Conservation (phyloP, 2,888 invertebrate species). For the Drosophila prolongata region DNA sequence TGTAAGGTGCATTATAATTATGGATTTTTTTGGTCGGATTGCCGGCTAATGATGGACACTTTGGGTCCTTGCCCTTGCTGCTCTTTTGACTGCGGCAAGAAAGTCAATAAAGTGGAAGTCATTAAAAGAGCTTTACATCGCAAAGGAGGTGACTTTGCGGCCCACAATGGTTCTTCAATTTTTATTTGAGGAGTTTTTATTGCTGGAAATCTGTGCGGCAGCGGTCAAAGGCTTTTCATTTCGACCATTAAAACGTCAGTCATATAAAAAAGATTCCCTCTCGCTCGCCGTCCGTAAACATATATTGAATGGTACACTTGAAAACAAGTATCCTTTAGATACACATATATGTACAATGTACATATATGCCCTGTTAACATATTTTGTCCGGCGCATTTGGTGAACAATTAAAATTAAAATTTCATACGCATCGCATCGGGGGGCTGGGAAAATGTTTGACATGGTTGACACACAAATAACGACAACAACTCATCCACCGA, state of each 20-base stretch:
- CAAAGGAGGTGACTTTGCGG: slow-evolving; percentile 19
- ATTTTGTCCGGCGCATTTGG: slow-evolving; percentile 70
- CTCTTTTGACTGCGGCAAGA: slow-evolving; percentile 17
- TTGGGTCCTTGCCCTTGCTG: slow-evolving; percentile 33
- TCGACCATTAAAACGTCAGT: slow-evolving; percentile 51
- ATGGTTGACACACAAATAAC: slow-evolving; percentile 73
- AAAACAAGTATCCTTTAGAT: slow-evolving; percentile 36
- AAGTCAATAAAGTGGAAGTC: slow-evolving; percentile 68
- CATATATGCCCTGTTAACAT: slow-evolving; percentile 50
- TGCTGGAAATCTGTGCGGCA: slow-evolving; percentile 18
- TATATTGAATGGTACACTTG: slow-evolving; percentile 49
- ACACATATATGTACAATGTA: slow-evolving; percentile 6
- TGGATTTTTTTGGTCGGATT: slow-evolving; percentile 61
- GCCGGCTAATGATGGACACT: slow-evolving; percentile 61
- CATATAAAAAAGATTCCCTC: slow-evolving; percentile 31
- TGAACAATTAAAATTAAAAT: slow-evolving; percentile 78
- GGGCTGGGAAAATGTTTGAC: slow-evolving; percentile 67
- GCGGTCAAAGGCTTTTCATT: slow-evolving; percentile 38
- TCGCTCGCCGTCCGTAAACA: slow-evolving; percentile 19
- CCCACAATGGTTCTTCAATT: slow-evolving; percentile 37
- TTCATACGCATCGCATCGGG: slow-evolving; percentile 63
- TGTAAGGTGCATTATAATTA: slow-evolving; percentile 82
- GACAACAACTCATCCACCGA: slow-evolving; percentile 39
- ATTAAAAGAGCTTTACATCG: slow-evolving; percentile 32
- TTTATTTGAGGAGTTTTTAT: slow-evolving; percentile 22